These are phyloP conservation scores for Hyposoter didymator DNA, from an alignment of 2,888 invertebrate genomes.

Conservation along the genomic window DNA sequence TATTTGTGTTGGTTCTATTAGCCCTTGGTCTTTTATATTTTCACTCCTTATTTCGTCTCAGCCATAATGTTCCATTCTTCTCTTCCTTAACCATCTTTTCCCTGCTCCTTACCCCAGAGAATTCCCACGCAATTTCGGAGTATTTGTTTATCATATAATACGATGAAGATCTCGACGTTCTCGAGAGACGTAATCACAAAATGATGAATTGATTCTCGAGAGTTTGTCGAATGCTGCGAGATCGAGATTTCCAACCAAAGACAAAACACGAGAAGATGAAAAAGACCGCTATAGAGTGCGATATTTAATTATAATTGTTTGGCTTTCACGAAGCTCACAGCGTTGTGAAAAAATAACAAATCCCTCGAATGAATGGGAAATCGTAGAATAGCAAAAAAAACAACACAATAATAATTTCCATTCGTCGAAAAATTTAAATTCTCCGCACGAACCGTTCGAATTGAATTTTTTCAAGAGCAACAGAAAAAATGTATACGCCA, in stretches of 20 bases:
- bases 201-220: conserved; percentile 11
- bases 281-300: background rate
- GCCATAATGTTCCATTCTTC: background rate
- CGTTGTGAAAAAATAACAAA: background rate
- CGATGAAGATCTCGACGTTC: conserved; percentile 9
- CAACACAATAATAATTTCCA: background rate
- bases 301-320: background rate
- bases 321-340: background rate
- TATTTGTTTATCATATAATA: conserved; percentile 37
- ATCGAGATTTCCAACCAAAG: background rate
- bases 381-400: background rate
- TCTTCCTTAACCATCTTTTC: background rate
- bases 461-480: background rate
- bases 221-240: background rate
- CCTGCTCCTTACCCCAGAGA: background rate
- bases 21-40: conserved; percentile 21
- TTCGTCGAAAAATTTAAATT: background rate
- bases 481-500: background rate
- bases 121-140: background rate
- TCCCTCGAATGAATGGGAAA: background rate
- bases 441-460: background rate
- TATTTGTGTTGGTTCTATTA: background rate
- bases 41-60: background rate
- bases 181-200: conserved; percentile 25
- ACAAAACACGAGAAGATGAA: background rate